Percentiles rank a stretch among this genome's conserved stretches.
These are phyloP conservation scores for Recurvirostra avosetta DNA, from an alignment of 2,113 vertebrate genomes.

Conservation along the genomic window DNA sequence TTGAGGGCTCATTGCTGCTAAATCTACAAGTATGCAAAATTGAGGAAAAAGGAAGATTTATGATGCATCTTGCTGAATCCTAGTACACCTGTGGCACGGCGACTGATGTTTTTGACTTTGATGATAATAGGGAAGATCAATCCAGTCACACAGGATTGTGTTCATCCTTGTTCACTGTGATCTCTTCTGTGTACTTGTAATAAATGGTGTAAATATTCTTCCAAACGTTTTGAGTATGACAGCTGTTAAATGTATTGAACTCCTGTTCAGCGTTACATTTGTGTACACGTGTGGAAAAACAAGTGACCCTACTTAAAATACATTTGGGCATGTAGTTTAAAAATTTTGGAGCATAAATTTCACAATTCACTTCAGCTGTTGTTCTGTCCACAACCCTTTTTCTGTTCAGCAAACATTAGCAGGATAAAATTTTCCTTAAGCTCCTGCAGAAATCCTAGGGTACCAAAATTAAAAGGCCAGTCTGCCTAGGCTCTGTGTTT, in stretches of 20 bases:
- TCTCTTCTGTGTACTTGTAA: neutral
- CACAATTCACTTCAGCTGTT: neutral
- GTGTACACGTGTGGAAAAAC: neutral
- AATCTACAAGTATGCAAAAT: neutral
- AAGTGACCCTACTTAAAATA: neutral
- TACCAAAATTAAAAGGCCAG: neutral
- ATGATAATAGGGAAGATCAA: neutral
- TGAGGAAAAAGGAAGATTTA: neutral
- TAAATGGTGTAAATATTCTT: neutral
- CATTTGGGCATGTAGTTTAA: neutral
- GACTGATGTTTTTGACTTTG: neutral
- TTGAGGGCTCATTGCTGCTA: neutral
- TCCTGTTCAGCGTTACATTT: neutral
- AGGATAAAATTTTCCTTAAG: neutral
- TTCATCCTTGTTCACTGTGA: neutral
- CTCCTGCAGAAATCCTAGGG: neutral
- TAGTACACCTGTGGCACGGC: neutral
- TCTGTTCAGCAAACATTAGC: neutral
- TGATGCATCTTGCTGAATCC: neutral
- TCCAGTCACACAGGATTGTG: fast-evolving
- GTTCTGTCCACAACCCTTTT: neutral
- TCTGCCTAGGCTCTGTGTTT: neutral
- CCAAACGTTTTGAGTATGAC: neutral
- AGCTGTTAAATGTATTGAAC: neutral
- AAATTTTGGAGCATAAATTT: neutral